These are phyloP conservation scores for Ifrita kowaldi DNA, from an alignment of 2,113 vertebrate species.

Conservation along the genomic window DNA sequence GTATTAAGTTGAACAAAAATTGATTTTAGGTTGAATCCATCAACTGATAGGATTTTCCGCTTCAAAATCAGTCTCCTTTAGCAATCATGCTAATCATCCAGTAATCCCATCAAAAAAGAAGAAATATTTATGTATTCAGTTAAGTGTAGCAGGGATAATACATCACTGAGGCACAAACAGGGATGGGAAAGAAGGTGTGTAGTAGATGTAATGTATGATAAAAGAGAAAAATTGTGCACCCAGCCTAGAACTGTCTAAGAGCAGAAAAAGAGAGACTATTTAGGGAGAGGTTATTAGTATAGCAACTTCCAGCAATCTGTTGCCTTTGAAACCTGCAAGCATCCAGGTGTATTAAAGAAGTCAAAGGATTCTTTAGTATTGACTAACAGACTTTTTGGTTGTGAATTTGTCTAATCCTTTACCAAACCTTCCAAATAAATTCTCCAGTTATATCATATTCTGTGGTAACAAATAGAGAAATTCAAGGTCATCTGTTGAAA, in stretches of 20 bases:
- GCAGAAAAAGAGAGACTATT: background rate
- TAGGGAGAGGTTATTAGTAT: background rate
- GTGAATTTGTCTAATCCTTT: background rate
- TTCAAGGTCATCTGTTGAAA: background rate
- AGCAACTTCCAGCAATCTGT: background rate
- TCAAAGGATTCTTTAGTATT: background rate
- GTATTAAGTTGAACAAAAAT: constrained; percentile 51
- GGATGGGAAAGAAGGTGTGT: background rate
- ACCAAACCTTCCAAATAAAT: background rate
- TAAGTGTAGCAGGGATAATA: background rate
- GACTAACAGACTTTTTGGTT: background rate
- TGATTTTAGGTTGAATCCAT: constrained; percentile 63
- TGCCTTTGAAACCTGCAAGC: background rate
- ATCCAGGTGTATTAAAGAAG: background rate
- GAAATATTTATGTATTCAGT: constrained; percentile 16
- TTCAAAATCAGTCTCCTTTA: constrained; percentile 48
- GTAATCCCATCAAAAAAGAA: background rate
- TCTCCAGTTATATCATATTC: background rate
- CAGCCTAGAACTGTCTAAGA: background rate
- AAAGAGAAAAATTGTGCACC: background rate
- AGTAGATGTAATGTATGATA: background rate
- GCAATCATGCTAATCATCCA: constrained; percentile 42
- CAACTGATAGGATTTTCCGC: constrained; percentile 51
- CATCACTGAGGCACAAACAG: background rate
- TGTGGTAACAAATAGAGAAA: background rate